Conservation (phyloP, 2,113 vertebrate genomes). For the Globicephala melas region DNA sequence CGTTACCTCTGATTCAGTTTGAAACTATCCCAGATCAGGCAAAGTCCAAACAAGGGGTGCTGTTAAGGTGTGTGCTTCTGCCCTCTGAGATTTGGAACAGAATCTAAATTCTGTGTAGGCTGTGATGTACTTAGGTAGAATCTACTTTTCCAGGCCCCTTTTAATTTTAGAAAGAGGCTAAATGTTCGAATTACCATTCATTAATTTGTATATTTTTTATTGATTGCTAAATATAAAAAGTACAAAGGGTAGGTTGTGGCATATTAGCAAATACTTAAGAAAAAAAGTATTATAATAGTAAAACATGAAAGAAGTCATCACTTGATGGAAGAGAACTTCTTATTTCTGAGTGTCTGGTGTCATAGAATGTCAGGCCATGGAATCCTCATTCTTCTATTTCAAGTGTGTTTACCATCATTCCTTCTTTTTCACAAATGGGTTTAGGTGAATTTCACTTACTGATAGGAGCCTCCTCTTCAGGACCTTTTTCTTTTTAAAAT, state of each 20-base stretch:
- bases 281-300: not conserved
- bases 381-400: not conserved
- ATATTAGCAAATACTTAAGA: not conserved
- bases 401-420: not conserved
- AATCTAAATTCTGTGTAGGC: not conserved
- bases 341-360: not conserved
- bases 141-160: not conserved
- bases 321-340: not conserved
- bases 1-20: not conserved
- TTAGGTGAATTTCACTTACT: constrained; percentile 5
- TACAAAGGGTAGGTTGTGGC: not conserved
- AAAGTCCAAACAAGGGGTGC: not conserved
- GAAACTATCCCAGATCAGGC: not conserved
- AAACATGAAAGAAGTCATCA: not conserved
- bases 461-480: constrained; percentile 23
- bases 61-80: not conserved
- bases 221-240: not conserved
- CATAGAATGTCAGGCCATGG: not conserved
- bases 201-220: not conserved
- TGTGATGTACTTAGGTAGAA: not conserved
- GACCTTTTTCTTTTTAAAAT: constrained; percentile 34
- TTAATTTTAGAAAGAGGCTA: not conserved
- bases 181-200: not conserved
- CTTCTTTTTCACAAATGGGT: not conserved
- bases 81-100: not conserved